These are phyloP conservation scores for Eurois occulta DNA, from an alignment of 2,888 invertebrate genomes.

Conservation along the genomic window DNA sequence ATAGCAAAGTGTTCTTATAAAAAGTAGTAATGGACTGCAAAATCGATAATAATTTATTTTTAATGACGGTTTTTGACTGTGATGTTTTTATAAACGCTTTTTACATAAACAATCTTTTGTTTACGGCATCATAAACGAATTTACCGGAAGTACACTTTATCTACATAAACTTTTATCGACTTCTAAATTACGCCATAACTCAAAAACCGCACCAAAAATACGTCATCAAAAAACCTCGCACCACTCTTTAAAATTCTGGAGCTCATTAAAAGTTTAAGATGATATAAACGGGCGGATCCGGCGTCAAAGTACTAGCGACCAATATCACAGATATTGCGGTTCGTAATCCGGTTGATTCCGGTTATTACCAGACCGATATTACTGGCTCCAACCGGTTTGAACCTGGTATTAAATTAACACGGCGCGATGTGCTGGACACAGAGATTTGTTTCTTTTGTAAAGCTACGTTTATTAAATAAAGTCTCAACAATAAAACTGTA, in stretches of 20 bases:
- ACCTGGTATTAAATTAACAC: conserved; percentile 66
- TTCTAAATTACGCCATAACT: conserved; percentile 37
- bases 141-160: conserved; percentile 3
- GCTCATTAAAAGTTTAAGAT: conserved; percentile 57
- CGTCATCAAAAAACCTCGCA: conserved; percentile 35
- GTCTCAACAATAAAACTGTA: background rate
- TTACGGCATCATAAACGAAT: background rate
- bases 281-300: conserved; percentile 43
- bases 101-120: background rate
- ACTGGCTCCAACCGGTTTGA: conserved; percentile 54
- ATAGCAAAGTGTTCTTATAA: background rate
- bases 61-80: background rate
- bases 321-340: conserved; percentile 61
- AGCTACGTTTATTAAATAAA: conserved; percentile 13
- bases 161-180: conserved; percentile 20
- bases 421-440: conserved; percentile 14
- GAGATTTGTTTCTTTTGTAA: conserved; percentile 45
- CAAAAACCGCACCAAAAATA: conserved; percentile 37
- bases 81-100: background rate
- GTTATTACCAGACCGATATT: conserved; percentile 67
- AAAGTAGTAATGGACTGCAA: background rate
- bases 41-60: background rate
- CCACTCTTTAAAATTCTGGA: conserved; percentile 48
- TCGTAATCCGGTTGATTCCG: conserved; percentile 66
- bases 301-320: conserved; percentile 33